Base-by-base conservation (phyloP, 2,113 vertebrate genomes). In the Festucalex cinctus region DNA sequence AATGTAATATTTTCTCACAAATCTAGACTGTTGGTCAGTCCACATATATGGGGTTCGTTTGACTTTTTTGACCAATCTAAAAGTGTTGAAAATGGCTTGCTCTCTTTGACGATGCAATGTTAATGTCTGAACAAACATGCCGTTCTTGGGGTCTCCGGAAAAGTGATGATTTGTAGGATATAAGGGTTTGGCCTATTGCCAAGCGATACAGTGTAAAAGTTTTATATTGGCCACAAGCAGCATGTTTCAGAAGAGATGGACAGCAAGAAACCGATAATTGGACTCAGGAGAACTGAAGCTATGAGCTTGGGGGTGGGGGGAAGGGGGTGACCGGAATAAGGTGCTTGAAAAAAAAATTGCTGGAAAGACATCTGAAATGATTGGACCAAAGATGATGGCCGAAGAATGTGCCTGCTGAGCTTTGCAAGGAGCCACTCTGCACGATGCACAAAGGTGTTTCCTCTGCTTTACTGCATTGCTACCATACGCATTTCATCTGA, bases 241-340 rank as follows among this genome's bases (percentile, higher is more conserved):
- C 57, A 64, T 71, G 77, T 78, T 77, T 74, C 66, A 66, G 56
- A 74, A 71, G 53, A 64, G 26, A 61, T 44, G 73, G 69, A 76
- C 61, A 36, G 65, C 73, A 79, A 48, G 63, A 28, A 77, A 51
- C 62, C 35, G 43, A 56, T 88, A 89, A 85, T 86, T 86, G 74
- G 76, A 65, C 82, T 73, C 54, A 9, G 63, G 75, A 75, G 79
- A 78, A 69, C 28, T 49, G 56, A 73, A 37, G 68, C 37, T 69
- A 64, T 83, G 70, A 80, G 63, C 70, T 69, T 4, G 28, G 51
- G 20, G 19, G 8, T 12, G 32, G n/a, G n/a, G n/a, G n/a, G n/a
- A n/a, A n/a, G n/a, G n/a, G n/a, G n/a, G n/a, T n/a, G n/a, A n/a
- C n/a, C 3, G 5, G 10, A 65, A 54, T 39, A 9, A 17, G 24